Evolutionary conservation across 2,113 vertebrate species (phyloP), one percentile per base, ranked within the genome.

Genomic region (Alosa alosa): DNA sequence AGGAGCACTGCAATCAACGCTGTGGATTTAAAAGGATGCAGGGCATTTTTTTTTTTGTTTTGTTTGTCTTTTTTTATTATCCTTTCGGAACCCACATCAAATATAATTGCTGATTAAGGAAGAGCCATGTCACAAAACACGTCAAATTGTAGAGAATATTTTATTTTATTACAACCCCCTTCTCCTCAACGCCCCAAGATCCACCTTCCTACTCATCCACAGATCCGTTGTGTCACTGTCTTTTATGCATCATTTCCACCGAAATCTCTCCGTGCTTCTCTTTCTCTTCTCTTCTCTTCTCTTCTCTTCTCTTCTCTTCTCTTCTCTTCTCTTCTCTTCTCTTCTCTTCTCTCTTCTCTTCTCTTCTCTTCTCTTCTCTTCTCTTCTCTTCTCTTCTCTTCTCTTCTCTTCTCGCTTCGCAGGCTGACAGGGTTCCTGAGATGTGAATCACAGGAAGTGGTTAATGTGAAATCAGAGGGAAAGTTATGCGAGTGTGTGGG

Each of bases 1-100:
- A 89, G 83, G 81, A 86, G 81, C 78, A 87, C 86, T 88, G 44
- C 87, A 90, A 91, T 93, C 87, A 90, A 64, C 84, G 68, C 81
- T 88, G 47, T 31, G 87, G 81, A 81, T 85, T 83, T 83, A 39
- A 85, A 84, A 84, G 10, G 49, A 85, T 90, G 50, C 20, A 84
- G 81, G 4, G 8, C 41, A 81, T 57, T 87, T 41, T 20, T 82
- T 82, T 39, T 0, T 18, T 10, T 18, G 18, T 36, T 60, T 60
- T 52, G 17, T 52, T 52, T 3, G 2, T 64, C 8, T 25, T 64
- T 64, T n/a, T 72, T 72, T 13, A 72, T 31, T 72, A 72, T 72
- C 25, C 72, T 18, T 84, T 64, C 25, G 82, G 52, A 86, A 86
- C 49, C n/a, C 55, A 68, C 47, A 81, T 90, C 89, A 84, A 9